Evolutionary conservation across 2,888 invertebrate species (phyloP).

Genomic region (Holacanthella duospinosa): DNA sequence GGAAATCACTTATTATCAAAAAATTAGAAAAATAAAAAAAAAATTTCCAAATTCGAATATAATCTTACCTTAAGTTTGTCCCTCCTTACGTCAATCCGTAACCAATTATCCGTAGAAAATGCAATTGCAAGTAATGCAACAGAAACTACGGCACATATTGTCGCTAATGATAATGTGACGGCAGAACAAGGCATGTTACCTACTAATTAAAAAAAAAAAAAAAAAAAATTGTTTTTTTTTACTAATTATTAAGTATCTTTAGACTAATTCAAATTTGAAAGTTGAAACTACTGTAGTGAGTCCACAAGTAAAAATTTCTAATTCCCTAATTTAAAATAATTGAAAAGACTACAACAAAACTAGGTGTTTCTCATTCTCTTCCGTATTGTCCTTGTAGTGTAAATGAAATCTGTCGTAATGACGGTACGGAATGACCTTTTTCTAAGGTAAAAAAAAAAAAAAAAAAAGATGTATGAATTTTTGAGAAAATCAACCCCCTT

Average conservation of each 20-base stretch:
- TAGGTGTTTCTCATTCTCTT: conserved; percentile 4
- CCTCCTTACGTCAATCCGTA: conserved; percentile 83
- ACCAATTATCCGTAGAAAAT: conserved; percentile 94
- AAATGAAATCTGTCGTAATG: not conserved
- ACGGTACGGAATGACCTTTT: conserved; percentile 3
- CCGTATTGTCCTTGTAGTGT: conserved; percentile 4
- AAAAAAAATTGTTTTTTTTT: too few species aligned
- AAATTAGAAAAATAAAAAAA: too few species aligned
- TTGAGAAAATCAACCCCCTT: not conserved
- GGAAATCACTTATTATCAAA: too few species aligned
- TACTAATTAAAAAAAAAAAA: not conserved
- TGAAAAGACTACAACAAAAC: not conserved
- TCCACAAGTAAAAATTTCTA: too few species aligned
- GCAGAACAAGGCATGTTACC: conserved; percentile 77
- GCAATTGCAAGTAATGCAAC: conserved; percentile 86
- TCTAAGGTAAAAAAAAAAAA: not conserved
- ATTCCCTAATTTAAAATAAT: not conserved
- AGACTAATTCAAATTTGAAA: too few species aligned
- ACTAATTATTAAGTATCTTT: too few species aligned
- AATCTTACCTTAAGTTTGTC: conserved; percentile 54
- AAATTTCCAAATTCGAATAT: conserved; percentile 10
- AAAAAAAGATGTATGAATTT: too few species aligned
- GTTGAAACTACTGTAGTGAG: too few species aligned
- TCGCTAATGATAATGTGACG: conserved; percentile 86
- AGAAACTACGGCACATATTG: conserved; percentile 89